Evolutionary conservation across 2,113 vertebrate species (phyloP).

Genomic region (Cnemophilus loriae): DNA sequence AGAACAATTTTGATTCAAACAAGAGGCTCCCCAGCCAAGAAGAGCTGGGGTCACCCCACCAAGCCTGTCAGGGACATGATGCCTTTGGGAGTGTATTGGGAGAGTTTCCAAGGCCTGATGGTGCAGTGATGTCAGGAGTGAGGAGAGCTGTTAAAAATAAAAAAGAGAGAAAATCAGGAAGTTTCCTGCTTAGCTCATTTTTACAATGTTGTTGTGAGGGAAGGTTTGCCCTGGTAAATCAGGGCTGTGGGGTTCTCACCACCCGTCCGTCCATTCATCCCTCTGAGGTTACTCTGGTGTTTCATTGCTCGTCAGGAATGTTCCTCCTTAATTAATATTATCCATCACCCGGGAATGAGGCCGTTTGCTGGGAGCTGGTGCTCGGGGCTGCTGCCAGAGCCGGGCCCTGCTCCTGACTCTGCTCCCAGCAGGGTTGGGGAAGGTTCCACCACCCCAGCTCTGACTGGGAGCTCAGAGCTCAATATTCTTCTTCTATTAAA

Average conservation of each 20-base stretch:
- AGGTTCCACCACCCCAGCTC: not conserved
- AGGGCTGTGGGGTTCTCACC: not conserved
- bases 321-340: not conserved
- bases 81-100: not conserved
- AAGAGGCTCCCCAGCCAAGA: not conserved
- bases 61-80: fast-evolving
- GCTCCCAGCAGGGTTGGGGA: not conserved
- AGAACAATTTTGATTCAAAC: not conserved
- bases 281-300: not conserved
- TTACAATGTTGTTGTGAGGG: not conserved
- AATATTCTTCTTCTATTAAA: fast-evolving
- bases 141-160: not conserved
- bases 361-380: not conserved
- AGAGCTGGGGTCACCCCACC: not conserved
- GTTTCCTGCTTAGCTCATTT: not conserved
- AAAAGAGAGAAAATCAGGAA: not conserved
- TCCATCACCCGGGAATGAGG: not conserved
- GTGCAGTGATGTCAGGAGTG: not conserved
- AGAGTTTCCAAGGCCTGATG: not conserved
- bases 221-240: not conserved
- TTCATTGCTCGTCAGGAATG: not conserved
- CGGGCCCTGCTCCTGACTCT: not conserved
- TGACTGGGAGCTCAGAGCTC: fast-evolving
- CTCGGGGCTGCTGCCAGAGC: not conserved
- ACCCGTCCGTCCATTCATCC: not conserved